Conservation (phyloP, 1,140 invertebrate species). For the Eriosoma lanigerum region DNA sequence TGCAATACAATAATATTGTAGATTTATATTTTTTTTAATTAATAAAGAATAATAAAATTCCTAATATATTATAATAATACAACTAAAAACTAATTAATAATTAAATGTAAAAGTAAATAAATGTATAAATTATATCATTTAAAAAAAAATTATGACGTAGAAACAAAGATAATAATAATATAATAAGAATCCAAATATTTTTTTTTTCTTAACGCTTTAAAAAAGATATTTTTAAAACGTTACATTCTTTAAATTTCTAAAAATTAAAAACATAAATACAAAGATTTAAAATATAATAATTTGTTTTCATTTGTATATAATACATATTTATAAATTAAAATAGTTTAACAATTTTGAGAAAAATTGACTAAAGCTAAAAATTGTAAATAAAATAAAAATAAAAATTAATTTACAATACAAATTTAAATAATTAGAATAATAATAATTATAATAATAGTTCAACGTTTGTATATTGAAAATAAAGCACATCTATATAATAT, state of each 20-base stretch:
- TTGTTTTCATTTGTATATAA: constrained; percentile 15
- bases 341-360: constrained; percentile 24
- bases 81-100: constrained; percentile 50
- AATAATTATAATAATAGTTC: background rate
- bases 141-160: background rate
- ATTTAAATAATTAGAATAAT: constrained; percentile 13
- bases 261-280: constrained; percentile 11
- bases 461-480: constrained; percentile 12
- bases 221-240: background rate
- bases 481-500: constrained; percentile 40
- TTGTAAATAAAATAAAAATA: constrained; percentile 25
- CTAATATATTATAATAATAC: constrained; percentile 30
- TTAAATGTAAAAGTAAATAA: constrained; percentile 37
- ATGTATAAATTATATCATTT: constrained; percentile 33
- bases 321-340: constrained; percentile 36
- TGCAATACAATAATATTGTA: background rate
- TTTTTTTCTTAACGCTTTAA: background rate
- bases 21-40: constrained; percentile 27
- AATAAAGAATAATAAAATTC: constrained; percentile 39
- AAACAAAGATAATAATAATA: background rate
- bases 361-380: constrained; percentile 31
- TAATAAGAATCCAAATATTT: background rate
- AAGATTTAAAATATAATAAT: constrained; percentile 6
- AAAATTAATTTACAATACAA: constrained; percentile 34
- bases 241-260: constrained; percentile 5